These are phyloP conservation scores for Poeciliopsis prolifica DNA, from an alignment of 2,113 vertebrate genomes.

Conservation along the genomic window DNA sequence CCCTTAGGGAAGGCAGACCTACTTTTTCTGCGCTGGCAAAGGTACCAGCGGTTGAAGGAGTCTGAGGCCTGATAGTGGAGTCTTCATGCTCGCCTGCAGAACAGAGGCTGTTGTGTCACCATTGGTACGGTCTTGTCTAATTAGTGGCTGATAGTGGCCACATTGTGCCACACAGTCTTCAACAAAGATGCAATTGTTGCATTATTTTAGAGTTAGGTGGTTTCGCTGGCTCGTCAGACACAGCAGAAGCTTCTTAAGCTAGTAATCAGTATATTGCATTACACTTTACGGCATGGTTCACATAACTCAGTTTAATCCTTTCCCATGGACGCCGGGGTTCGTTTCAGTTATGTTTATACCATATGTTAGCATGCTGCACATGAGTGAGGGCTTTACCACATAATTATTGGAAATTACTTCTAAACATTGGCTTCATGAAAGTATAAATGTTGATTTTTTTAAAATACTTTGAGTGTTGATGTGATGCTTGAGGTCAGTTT, in stretches of 20 bases:
- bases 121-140: constrained; percentile 40
- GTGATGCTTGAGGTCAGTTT: neutral
- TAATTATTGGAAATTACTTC: neutral
- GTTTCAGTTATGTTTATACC: neutral
- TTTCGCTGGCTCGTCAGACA: constrained; percentile 26
- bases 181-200: constrained; percentile 64
- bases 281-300: constrained; percentile 44
- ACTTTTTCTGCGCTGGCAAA: constrained; percentile 52
- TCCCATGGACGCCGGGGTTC: constrained; percentile 13
- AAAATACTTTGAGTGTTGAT: neutral
- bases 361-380: neutral
- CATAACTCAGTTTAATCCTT: constrained; percentile 19
- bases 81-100: constrained; percentile 15
- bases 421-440: neutral
- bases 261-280: constrained; percentile 49
- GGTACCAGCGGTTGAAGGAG: constrained; percentile 53
- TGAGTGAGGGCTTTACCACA: neutral
- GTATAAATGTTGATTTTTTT: neutral
- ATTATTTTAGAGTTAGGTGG: constrained; percentile 36
- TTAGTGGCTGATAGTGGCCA: constrained; percentile 52
- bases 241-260: constrained; percentile 5
- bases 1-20: constrained; percentile 57
- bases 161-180: constrained; percentile 51
- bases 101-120: constrained; percentile 48
- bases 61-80: constrained; percentile 46